Percentiles rank a stretch among this genome's conserved stretches.
phyloP scores from a whole-genome alignment of 2,113 vertebrate species.

The Oreochromis niloticus region DNA sequence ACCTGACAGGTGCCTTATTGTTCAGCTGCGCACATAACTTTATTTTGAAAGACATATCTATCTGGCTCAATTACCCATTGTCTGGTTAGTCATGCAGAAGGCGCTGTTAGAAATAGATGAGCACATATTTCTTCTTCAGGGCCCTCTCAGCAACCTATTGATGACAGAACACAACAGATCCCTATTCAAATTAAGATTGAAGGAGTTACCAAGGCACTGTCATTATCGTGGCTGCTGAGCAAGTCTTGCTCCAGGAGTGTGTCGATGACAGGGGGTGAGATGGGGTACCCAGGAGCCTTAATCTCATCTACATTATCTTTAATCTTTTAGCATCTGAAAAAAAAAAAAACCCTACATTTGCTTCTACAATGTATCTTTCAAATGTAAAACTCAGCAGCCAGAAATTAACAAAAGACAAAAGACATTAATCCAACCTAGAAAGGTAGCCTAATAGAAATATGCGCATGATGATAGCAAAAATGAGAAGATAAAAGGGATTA shows the following conservation, averaged over 20 bases:
- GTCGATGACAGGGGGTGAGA: background rate
- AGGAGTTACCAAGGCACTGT: background rate
- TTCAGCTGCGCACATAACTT: conserved; percentile 54
- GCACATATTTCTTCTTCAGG: conserved; percentile 26
- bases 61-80: conserved; percentile 50
- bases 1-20: conserved; percentile 65
- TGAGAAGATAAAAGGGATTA: background rate
- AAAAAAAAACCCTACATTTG: background rate
- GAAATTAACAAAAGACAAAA: background rate
- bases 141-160: background rate
- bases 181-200: conserved; percentile 14
- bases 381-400: background rate
- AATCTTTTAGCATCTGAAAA: background rate
- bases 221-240: background rate
- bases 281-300: background rate
- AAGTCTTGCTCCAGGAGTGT: background rate
- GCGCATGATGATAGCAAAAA: background rate
- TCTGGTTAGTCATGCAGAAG: conserved; percentile 50
- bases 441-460: background rate
- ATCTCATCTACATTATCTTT: background rate
- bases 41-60: conserved; percentile 59
- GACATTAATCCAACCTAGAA: background rate
- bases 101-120: conserved; percentile 26
- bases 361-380: background rate
- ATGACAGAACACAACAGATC: conserved; percentile 5